Evolutionary conservation across 2,113 vertebrate species (phyloP).

Genomic region (Pomatostomus ruficeps): DNA sequence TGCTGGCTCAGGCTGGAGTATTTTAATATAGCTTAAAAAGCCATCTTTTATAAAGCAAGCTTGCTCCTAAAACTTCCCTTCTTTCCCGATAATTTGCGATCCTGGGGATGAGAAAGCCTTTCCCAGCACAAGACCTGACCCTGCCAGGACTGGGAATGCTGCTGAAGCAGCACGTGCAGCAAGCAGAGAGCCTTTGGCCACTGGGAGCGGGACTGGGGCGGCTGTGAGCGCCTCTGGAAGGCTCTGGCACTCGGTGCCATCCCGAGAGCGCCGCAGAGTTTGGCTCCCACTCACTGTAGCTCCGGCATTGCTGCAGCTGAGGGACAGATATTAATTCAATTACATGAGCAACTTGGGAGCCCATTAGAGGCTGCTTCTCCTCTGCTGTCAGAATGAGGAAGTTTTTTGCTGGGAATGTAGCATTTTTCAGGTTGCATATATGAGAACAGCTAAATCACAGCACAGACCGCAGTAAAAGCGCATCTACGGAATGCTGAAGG

Average conservation of each 20-base stretch:
- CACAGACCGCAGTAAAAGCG: neutral
- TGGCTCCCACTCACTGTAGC: neutral
- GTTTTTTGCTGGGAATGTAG: neutral
- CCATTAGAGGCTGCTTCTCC: neutral
- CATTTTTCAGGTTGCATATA: neutral
- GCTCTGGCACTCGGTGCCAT: rapidly evolving
- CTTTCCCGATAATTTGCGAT: neutral
- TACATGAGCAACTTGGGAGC: neutral
- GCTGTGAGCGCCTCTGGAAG: neutral
- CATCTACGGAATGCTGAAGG: neutral
- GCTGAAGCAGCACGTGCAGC: neutral
- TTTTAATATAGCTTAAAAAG: neutral
- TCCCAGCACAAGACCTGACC: neutral
- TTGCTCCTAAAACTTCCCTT: neutral
- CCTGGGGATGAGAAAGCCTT: neutral
- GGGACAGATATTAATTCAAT: neutral
- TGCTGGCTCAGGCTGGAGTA: neutral
- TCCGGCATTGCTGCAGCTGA: neutral
- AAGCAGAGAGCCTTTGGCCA: neutral
- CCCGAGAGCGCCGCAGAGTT: rapidly evolving
- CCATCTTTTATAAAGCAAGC: neutral
- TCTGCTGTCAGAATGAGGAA: neutral
- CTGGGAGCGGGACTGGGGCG: neutral
- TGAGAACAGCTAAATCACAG: neutral
- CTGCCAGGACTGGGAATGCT: neutral